phyloP scores from a whole-genome alignment of 1,140 invertebrate species.

The Uloborus diversus region DNA sequence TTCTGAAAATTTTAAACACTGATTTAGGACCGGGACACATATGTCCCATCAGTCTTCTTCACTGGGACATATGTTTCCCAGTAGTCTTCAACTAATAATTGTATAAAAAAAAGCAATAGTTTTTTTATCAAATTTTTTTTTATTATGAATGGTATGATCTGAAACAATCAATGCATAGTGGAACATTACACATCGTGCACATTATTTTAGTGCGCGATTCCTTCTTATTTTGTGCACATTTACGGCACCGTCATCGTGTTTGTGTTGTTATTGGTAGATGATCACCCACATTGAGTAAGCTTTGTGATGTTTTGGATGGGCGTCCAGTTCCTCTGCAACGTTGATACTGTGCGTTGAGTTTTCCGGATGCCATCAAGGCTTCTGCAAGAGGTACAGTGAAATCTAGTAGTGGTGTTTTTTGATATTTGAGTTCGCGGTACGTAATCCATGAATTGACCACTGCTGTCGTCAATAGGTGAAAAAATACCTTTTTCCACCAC shows the following conservation, averaged over 20 bases:
- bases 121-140: conserved; percentile 45
- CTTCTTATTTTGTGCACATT: too few species aligned
- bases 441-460: conserved; percentile 57
- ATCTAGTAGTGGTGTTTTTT: conserved; percentile 44
- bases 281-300: conserved; percentile 51
- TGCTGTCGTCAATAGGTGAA: conserved; percentile 48
- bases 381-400: conserved; percentile 57
- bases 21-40: not conserved
- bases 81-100: conserved; percentile 12
- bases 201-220: conserved; percentile 24
- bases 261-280: not conserved
- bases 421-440: conserved; percentile 38
- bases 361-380: conserved; percentile 46
- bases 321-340: conserved; percentile 23
- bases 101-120: conserved; percentile 6
- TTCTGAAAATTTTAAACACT: not conserved
- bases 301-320: conserved; percentile 53
- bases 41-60: not conserved
- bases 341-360: conserved; percentile 24
- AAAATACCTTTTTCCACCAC: conserved; percentile 60
- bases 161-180: conserved; percentile 49
- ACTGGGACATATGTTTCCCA: conserved; percentile 3
- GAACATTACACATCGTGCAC: conserved; percentile 39
- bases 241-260: not conserved
- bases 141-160: conserved; percentile 43